Base-by-base conservation (phyloP, 92 coral and sea anemone genomes). In the Palythoa heliodiscus region DNA sequence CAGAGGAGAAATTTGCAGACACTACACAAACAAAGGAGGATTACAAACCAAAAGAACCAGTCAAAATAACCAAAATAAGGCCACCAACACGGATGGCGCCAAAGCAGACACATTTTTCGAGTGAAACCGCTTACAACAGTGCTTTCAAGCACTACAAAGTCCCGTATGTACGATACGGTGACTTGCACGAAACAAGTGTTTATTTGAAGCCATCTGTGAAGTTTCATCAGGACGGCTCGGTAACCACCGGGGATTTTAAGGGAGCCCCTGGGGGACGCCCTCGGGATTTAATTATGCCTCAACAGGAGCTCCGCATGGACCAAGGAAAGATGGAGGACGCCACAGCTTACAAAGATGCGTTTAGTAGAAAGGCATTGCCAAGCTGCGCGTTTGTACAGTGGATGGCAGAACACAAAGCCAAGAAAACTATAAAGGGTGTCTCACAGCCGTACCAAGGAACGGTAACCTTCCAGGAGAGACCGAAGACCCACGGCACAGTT, bases 1-100 rank as follows among this genome's bases (percentile, higher is more conserved):
- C 99, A 9, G 87, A 86, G 29, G 83, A 73, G 38, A 96, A 96
- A 77, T 95, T 96, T 87, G 95, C 95, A 17, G 84, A 73, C 54
- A 91, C 89, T 61, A 94, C 99, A n/a, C 94, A 92, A 76, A 91
- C 98, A 10, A 96, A 92, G 91, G 91, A 78, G 24, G 99, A 96
- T 69, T 96, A 83, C 88, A 95, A 88, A 53, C 89, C 96, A 19
- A 94, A 91, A 72, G 93, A 91, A 70, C 87, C 93, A 10, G 91
- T 88, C 24, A 89, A 87, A 71, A 77, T 91, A 54, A 89, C 91
- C 11, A 83, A 89, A 60, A 75, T 93, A 69, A 92, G 98, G 76
- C 99, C 99, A 5, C 97, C 88, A 11, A 87, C 92, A 13, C 89
- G 89, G 71, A 96, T 90, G 71, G 98, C 90, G 67, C 89, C 92